Conservation (phyloP, 92 coral and sea anemone genomes). For the Meandrina meandrites region DNA sequence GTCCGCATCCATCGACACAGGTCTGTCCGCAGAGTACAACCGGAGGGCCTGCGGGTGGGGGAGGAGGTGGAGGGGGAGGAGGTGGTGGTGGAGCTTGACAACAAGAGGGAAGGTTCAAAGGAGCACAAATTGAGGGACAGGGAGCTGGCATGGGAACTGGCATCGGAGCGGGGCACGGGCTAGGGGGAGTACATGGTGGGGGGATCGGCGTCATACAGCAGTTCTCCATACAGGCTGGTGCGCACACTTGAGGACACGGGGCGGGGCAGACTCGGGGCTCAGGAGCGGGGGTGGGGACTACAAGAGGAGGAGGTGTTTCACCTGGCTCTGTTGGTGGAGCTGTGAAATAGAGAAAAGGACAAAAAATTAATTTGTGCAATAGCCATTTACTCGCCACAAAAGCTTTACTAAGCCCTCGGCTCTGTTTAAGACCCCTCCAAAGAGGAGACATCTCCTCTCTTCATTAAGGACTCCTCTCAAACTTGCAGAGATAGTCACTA, state of each 20-base stretch:
- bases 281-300: constrained; percentile 70
- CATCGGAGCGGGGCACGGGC: constrained; percentile 46
- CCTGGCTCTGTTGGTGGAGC: constrained; percentile 61
- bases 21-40: constrained; percentile 46
- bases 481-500: neutral
- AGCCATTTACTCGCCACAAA: neutral
- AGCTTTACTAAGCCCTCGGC: neutral
- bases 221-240: constrained; percentile 77
- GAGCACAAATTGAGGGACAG: constrained; percentile 66
- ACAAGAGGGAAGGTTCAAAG: constrained; percentile 61
- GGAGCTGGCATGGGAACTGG: constrained; percentile 62
- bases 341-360: neutral
- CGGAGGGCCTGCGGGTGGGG: constrained; percentile 46
- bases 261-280: constrained; percentile 76
- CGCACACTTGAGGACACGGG: constrained; percentile 79
- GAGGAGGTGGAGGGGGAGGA: constrained; percentile 72
- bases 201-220: constrained; percentile 67
- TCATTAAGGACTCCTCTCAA: neutral
- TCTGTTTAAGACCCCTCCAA: neutral
- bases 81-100: constrained; percentile 67
- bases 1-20: constrained; percentile 49
- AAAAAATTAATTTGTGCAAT: neutral
- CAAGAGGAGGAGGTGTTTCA: constrained; percentile 70
- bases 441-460: too few species aligned
- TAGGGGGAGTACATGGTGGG: constrained; percentile 42